Base-by-base conservation (phyloP, 2,888 invertebrate species). In the Cosmia pyralina region DNA sequence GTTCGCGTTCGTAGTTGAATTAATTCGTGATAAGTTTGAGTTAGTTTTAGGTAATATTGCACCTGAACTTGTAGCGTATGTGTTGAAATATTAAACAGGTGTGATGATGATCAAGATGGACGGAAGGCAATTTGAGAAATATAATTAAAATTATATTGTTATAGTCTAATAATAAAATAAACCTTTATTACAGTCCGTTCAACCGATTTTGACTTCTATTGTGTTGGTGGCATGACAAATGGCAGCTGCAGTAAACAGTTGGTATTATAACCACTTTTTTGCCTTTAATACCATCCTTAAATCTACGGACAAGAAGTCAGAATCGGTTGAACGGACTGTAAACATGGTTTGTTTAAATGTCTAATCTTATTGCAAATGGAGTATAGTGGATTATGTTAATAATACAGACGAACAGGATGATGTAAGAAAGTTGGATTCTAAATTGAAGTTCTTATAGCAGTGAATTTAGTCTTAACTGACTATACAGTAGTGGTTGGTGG, bases 1-100 rank as follows among this genome's bases (percentile, higher is more conserved):
- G 89, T 89, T 88, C 85, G 75, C 82, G 86, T 86, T 64, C 81
- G 79, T 81, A 80, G 86, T 86, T 82, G 80, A 89, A 89, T 89
- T 89, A 88, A 89, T 88, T 87, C 79, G 72, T 70, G 76, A 85
- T 83, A 85, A 87, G 69, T 85, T 85, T 44, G 41, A 75, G 44
- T 62, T 72, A 75, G 71, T 77, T 81, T 70, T 62, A 19, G 71
- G 59, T 69, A 55, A 75, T 77, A 85, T 79, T 80, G 78, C 77
- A 79, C 62, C 69, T 72, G 60, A 60, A 72, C 38, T 78, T 73
- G 34, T 46, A 59, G 68, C 38, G 15, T 17, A n/a, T 73, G 57
- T 58, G 22, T 44, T 72, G 48, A 79, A 80, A 65, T 69, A 62
- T 83, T 72, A 58, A 77, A 53, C 17, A 80, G 8, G 10, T 55